A percentile compares a stretch with the other conserved stretches of the same genome.
Conservation (phyloP, 2,888 invertebrate genomes). For the Colostygia pectinataria region DNA sequence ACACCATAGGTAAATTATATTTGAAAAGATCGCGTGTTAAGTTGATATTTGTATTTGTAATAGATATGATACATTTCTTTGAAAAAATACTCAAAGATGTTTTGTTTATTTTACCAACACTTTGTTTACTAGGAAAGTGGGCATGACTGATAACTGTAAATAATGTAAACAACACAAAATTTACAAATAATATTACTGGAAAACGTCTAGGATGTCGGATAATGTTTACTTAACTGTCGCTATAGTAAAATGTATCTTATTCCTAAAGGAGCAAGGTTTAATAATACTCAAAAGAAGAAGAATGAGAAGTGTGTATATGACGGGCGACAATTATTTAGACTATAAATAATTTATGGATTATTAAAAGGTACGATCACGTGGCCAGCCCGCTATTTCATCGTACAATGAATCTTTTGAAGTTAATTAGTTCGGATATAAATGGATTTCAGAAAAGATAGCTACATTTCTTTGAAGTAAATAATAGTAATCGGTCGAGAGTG, state of each 20-base stretch:
- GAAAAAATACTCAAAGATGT: too few relatives aligned
- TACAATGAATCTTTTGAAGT: slow-evolving; percentile 43
- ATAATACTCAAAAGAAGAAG: neutral
- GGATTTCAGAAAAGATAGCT: neutral
- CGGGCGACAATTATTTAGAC: slow-evolving; percentile 38
- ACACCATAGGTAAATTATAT: neutral
- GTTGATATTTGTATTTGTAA: too few relatives aligned
- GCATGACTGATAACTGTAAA: too few relatives aligned
- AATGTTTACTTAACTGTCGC: too few relatives aligned
- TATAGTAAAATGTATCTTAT: neutral
- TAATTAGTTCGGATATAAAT: slow-evolving; percentile 36
- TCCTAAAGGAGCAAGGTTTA: neutral
- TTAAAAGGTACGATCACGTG: slow-evolving; percentile 52
- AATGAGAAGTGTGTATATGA: slow-evolving; percentile 4
- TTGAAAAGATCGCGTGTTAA: too few relatives aligned
- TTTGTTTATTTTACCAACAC: too few relatives aligned
- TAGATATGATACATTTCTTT: too few relatives aligned
- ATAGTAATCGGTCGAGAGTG: too few relatives aligned
- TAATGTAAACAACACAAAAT: too few relatives aligned
- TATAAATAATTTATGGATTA: slow-evolving; percentile 53
- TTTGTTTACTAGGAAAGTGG: too few relatives aligned
- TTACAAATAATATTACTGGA: too few relatives aligned
- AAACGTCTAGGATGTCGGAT: too few relatives aligned
- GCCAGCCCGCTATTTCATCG: slow-evolving; percentile 42
- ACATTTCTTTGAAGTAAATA: neutral